Conservation (phyloP, 2,113 vertebrate genomes). For the Tachysurus vachellii region DNA sequence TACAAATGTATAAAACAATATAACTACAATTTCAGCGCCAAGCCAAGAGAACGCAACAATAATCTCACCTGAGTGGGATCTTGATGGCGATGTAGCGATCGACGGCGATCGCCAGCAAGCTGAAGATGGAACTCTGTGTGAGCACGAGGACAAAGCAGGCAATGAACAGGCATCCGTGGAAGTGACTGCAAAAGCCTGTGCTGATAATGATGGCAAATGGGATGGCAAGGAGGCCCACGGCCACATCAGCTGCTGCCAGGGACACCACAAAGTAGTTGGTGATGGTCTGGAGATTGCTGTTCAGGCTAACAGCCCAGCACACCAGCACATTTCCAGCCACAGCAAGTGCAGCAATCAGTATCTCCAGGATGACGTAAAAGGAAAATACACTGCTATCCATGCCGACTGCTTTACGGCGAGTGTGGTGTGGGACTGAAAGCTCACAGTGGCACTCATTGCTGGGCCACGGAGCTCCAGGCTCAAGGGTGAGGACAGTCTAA, state of each 20-base stretch:
- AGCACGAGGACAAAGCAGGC: slow-evolving; percentile 94
- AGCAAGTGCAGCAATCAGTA: slow-evolving; percentile 86
- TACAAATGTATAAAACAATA: not conserved
- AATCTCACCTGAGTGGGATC: slow-evolving; percentile 89
- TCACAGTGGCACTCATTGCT: slow-evolving; percentile 77
- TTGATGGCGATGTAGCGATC: slow-evolving; percentile 95
- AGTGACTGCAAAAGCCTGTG: slow-evolving; percentile 88
- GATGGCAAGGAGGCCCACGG: slow-evolving; percentile 90
- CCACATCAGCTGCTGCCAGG: slow-evolving; percentile 90
- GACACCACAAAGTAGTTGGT: slow-evolving; percentile 97
- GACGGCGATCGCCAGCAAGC: slow-evolving; percentile 91
- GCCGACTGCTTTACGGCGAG: slow-evolving; percentile 57
- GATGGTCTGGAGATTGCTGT: slow-evolving; percentile 94
- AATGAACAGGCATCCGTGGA: slow-evolving; percentile 94
- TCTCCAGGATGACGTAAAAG: slow-evolving; percentile 85
- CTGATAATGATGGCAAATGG: slow-evolving; percentile 93
- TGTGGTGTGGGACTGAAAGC: slow-evolving; percentile 49
- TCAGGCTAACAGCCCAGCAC: slow-evolving; percentile 92
- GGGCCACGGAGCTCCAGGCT: slow-evolving; percentile 56
- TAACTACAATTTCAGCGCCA: not conserved
- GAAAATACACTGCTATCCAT: slow-evolving; percentile 74
- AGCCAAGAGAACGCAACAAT: not conserved
- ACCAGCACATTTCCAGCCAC: slow-evolving; percentile 92
- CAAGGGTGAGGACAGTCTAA: slow-evolving; percentile 7
- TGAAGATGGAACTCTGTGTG: slow-evolving; percentile 98